phyloP scores from a whole-genome alignment of 2,113 vertebrate genomes.

The Pardalotus punctatus region DNA sequence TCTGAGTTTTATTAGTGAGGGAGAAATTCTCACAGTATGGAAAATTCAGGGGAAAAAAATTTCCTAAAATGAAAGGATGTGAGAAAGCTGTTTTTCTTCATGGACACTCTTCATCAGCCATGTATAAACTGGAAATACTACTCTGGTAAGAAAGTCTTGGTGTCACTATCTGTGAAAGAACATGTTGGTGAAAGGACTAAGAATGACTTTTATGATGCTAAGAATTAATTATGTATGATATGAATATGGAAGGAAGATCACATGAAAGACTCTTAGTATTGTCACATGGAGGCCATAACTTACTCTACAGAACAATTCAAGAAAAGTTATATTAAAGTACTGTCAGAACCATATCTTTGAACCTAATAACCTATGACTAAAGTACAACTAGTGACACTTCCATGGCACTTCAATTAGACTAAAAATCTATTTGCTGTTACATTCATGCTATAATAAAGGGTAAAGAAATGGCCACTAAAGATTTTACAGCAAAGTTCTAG shows the following conservation, averaged over 20 bases:
- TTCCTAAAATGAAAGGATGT: background rate
- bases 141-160: background rate
- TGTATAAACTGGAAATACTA: background rate
- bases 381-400: background rate
- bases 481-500: background rate
- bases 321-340: background rate
- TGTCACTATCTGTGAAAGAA: background rate
- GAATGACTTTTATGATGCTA: background rate
- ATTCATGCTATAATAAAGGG: background rate
- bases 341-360: background rate
- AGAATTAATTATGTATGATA: conserved; percentile 17
- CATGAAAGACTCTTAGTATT: background rate
- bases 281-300: background rate
- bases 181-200: background rate
- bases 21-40: background rate
- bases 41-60: background rate
- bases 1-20: background rate
- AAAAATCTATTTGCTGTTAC: background rate
- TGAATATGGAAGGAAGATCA: background rate
- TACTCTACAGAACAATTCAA: background rate
- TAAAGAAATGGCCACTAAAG: background rate
- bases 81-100: background rate
- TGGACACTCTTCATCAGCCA: background rate
- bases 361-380: background rate
- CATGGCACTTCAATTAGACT: background rate